Evolutionary conservation across 2,797 vertebrate genomes (phyloP).

Genomic region (Liasis olivaceus): DNA sequence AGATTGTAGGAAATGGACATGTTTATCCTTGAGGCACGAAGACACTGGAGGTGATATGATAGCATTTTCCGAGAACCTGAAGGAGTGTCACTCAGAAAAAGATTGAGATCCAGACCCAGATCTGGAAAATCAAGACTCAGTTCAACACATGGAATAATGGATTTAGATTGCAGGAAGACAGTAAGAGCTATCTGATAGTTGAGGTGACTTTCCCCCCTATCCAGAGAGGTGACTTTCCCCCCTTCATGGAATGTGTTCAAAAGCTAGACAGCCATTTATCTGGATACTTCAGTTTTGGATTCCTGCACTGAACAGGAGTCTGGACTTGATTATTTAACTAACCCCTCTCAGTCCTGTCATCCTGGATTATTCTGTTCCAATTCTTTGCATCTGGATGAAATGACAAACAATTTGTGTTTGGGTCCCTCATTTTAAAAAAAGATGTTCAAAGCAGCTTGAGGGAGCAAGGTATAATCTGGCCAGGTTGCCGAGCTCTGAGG

Average conservation of each 20-base stretch:
- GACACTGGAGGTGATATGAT: not conserved
- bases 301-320: not conserved
- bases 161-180: not conserved
- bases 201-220: not conserved
- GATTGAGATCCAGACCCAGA: not conserved
- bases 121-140: not conserved
- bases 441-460: not conserved
- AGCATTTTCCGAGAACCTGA: not conserved
- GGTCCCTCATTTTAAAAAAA: not conserved
- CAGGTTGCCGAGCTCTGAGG: not conserved
- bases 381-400: not conserved
- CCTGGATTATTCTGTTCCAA: not conserved
- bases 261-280: not conserved
- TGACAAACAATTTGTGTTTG: not conserved
- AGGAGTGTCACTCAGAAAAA: not conserved
- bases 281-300: not conserved
- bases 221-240: not conserved
- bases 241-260: not conserved
- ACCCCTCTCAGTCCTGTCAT: not conserved
- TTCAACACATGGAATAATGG: not conserved
- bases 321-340: not conserved
- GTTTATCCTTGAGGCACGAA: not conserved
- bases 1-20: not conserved
- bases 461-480: not conserved
- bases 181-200: not conserved